Percentiles rank a stretch among this genome's conserved stretches.
These are phyloP conservation scores for Nudaria mundana DNA, from an alignment of 2,888 invertebrate species.

Conservation along the genomic window DNA sequence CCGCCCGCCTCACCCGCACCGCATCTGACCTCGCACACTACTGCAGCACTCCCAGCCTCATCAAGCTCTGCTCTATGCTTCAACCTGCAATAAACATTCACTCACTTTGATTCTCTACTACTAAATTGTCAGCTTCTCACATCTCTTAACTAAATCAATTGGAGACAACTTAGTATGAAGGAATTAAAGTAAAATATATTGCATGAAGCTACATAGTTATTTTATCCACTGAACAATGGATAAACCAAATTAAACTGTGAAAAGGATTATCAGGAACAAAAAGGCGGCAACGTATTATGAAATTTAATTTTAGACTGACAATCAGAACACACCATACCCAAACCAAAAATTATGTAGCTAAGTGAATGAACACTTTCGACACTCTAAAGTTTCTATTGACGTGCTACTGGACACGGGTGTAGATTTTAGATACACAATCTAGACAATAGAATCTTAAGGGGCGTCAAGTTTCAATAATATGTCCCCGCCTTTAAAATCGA, in stretches of 20 bases:
- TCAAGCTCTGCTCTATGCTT: constrained; percentile 36
- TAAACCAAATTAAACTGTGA: constrained; percentile 13
- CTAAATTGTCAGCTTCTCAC: constrained; percentile 10
- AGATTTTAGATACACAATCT: no score
- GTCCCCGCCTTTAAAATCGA: no score
- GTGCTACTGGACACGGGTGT: no score
- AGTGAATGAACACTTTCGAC: no score
- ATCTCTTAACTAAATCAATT: not conserved
- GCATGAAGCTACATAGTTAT: constrained; percentile 13
- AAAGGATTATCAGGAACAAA: no score
- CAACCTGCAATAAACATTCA: constrained; percentile 23
- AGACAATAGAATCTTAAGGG: no score
- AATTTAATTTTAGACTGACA: no score
- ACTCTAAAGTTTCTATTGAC: no score
- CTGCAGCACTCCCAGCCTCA: constrained; percentile 39
- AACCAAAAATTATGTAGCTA: no score
- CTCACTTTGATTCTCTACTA: constrained; percentile 22
- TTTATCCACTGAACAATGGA: constrained; percentile 11
- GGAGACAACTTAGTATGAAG: constrained; percentile 19
- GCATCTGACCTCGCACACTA: constrained; percentile 43
- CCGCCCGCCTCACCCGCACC: constrained; percentile 28
- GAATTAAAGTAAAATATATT: constrained; percentile 17
- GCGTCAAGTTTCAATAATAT: no score
- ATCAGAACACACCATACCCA: no score
- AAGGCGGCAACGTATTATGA: constrained; percentile 3